Percentiles rank a stretch among this genome's conserved stretches.
These are phyloP conservation scores for Balaeniceps rex DNA, from an alignment of 2,113 vertebrate species.

Conservation along the genomic window DNA sequence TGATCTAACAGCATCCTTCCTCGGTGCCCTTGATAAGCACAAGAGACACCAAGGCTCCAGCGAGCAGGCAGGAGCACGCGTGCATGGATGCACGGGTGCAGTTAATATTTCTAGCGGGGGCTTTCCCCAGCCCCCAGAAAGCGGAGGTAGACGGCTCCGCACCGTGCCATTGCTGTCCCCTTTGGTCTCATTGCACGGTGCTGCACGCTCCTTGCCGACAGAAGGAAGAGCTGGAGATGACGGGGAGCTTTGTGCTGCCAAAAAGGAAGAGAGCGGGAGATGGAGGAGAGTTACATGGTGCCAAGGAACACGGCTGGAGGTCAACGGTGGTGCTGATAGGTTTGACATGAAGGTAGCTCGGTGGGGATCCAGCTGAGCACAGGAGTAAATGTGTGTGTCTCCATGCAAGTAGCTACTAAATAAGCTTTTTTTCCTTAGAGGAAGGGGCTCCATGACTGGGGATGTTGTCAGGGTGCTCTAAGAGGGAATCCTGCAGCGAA, in stretches of 20 bases:
- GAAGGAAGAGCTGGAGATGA: not conserved
- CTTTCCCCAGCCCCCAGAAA: not conserved
- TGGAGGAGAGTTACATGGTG: not conserved
- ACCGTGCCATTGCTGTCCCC: fast-evolving
- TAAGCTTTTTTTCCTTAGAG: not conserved
- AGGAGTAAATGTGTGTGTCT: not conserved
- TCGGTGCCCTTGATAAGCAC: not conserved
- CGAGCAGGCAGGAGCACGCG: fast-evolving
- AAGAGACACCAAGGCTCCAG: not conserved
- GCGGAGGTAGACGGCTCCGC: too few relatives aligned
- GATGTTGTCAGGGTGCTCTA: not conserved
- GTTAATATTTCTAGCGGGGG: not conserved
- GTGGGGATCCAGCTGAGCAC: not conserved
- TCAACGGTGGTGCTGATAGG: not conserved
- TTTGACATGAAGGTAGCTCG: not conserved
- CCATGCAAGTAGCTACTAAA: fast-evolving
- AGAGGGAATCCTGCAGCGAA: not conserved
- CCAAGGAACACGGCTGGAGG: not conserved
- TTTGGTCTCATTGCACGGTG: not conserved
- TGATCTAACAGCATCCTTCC: not conserved
- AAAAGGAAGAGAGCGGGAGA: not conserved
- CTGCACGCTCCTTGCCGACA: not conserved
- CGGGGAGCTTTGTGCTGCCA: not conserved
- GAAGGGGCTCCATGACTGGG: not conserved
- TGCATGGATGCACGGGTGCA: fast-evolving